A percentile compares a stretch with the other conserved stretches of the same genome.
Conservation (phyloP, 2,797 vertebrate genomes). For the Hirundo rustica region DNA sequence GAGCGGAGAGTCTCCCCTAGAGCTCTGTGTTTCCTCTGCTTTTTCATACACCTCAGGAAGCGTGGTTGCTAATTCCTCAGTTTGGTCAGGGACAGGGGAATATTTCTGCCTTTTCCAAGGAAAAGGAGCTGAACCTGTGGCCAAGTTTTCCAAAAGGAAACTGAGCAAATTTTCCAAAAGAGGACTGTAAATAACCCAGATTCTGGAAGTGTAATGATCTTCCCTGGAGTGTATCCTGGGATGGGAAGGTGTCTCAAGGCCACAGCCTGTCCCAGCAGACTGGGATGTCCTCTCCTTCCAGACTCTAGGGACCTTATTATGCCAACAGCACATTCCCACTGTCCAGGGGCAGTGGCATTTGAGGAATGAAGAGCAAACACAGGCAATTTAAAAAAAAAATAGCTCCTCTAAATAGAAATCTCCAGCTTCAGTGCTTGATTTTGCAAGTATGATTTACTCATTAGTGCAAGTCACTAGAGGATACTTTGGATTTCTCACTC, state of each 20-base stretch:
- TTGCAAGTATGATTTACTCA: slow-evolving; percentile 65
- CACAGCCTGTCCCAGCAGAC: background rate
- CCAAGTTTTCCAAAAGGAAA: no score
- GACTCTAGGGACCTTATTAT: background rate
- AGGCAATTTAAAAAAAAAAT: background rate
- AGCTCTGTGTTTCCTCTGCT: background rate
- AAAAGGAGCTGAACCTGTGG: background rate
- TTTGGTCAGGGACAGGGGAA: background rate
- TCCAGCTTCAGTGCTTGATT: slow-evolving; percentile 50
- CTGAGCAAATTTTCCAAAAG: background rate
- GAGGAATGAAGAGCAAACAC: slow-evolving; percentile 39
- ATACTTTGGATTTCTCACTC: slow-evolving; percentile 45
- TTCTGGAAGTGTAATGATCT: background rate
- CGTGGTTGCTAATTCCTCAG: fast-evolving
- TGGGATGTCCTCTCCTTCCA: background rate
- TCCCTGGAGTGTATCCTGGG: background rate
- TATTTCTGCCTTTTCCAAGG: background rate
- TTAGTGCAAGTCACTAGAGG: slow-evolving; percentile 41
- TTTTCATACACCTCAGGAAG: background rate
- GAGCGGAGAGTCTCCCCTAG: background rate
- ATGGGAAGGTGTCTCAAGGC: background rate
- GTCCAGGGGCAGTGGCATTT: slow-evolving; percentile 1
- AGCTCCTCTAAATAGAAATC: slow-evolving; percentile 40
- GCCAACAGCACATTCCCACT: slow-evolving; percentile 10
- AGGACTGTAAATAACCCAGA: background rate